Conservation (phyloP, 2,888 invertebrate genomes). For the Zeuzera pyrina region DNA sequence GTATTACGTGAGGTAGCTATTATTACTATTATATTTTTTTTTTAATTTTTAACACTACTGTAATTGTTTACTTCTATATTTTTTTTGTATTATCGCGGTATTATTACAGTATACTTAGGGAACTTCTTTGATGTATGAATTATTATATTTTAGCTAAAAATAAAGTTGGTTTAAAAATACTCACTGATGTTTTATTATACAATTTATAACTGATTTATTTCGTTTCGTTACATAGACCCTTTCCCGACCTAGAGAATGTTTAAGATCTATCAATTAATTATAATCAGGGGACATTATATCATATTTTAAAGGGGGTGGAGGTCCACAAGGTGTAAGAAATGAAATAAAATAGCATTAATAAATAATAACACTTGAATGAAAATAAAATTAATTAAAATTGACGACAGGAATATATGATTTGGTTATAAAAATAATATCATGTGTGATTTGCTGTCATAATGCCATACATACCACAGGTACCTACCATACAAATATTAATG, state of each 20-base stretch:
- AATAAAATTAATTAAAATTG: too few species aligned
- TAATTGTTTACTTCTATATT: slow-evolving; percentile 22
- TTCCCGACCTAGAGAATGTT: not conserved
- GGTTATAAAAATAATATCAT: too few species aligned
- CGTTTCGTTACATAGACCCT: not conserved
- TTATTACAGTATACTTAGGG: slow-evolving; percentile 60
- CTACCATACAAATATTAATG: too few species aligned
- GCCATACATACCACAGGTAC: too few species aligned
- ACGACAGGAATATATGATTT: too few species aligned
- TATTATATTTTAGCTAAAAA: slow-evolving; percentile 74
- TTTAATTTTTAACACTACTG: slow-evolving; percentile 26
- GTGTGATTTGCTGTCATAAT: too few species aligned
- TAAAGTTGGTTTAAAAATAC: slow-evolving; percentile 72
- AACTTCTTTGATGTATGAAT: slow-evolving; percentile 72
- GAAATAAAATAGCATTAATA: too few species aligned
- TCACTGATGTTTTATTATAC: slow-evolving; percentile 38
- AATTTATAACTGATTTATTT: too few species aligned
- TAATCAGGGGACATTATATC: not conserved
- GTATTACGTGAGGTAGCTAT: slow-evolving; percentile 51
- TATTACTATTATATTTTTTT: slow-evolving; percentile 25
- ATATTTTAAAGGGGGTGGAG: not conserved
- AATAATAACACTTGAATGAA: too few species aligned
- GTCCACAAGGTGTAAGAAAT: too few species aligned
- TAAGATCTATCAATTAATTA: not conserved
- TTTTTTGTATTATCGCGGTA: slow-evolving; percentile 51